Evolutionary conservation across 2,888 invertebrate genomes (phyloP).

Genomic region (Chrysolina americana): DNA sequence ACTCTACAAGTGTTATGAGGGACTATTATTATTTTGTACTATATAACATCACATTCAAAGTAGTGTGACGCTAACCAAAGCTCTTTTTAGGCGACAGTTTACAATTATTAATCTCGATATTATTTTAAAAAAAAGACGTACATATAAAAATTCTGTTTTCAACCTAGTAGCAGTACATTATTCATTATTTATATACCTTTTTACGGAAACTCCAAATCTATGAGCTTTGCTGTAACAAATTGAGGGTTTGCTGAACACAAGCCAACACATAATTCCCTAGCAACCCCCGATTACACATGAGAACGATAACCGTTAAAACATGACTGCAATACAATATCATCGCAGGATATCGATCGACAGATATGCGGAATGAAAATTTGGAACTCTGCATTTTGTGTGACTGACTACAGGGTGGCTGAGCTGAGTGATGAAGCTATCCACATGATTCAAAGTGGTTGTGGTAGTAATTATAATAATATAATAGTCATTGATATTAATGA

Average conservation of each 20-base stretch:
- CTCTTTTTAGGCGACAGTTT: too few species aligned
- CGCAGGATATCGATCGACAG: constrained; percentile 50
- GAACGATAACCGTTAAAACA: constrained; percentile 52
- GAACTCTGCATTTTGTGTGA: neutral
- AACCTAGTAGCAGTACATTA: neutral
- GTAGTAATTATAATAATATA: too few species aligned
- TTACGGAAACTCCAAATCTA: neutral
- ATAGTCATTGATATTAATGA: too few species aligned
- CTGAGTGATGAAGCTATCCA: neutral
- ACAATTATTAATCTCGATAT: too few species aligned
- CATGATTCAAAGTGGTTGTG: neutral
- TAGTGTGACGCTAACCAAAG: too few species aligned
- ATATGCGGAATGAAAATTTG: constrained; percentile 31
- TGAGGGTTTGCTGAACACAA: constrained; percentile 22
- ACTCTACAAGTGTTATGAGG: too few species aligned
- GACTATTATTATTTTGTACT: too few species aligned
- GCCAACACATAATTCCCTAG: constrained; percentile 33
- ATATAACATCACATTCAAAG: too few species aligned
- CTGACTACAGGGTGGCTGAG: neutral
- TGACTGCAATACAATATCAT: constrained; percentile 55
- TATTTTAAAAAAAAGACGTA: too few species aligned
- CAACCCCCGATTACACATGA: constrained; percentile 44
- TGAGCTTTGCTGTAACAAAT: constrained; percentile 22
- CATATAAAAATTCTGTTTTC: neutral
- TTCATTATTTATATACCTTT: neutral